These are phyloP conservation scores for Eulemur albifrons DNA, from an alignment of 2,797 vertebrate species.

Conservation along the genomic window DNA sequence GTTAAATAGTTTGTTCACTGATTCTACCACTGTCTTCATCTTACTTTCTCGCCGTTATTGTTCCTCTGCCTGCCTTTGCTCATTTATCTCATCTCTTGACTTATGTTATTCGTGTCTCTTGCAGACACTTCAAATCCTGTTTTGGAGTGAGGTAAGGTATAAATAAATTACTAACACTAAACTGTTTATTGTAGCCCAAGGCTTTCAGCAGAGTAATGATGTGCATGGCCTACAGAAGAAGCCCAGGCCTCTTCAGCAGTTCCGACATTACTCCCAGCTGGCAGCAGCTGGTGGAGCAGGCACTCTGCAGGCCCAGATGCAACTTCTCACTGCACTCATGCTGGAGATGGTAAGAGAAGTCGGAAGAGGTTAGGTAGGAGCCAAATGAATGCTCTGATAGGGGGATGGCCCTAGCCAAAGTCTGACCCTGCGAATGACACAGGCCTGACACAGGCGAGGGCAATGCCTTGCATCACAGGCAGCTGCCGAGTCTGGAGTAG, in stretches of 20 bases:
- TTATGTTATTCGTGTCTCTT: constrained; percentile 43
- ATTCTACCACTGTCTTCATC: not conserved
- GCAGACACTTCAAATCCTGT: constrained; percentile 17
- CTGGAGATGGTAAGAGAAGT: not conserved
- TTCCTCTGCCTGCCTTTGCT: not conserved
- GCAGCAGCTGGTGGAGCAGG: not conserved
- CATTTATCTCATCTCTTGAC: constrained; percentile 32
- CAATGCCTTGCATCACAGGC: not conserved
- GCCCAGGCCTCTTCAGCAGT: not conserved
- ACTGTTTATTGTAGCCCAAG: not conserved
- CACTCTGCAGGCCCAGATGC: not conserved
- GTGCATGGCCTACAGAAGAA: not conserved
- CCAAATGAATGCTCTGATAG: not conserved
- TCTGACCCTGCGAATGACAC: not conserved
- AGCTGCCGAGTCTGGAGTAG: not conserved
- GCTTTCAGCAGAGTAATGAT: not conserved
- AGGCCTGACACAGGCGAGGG: not conserved
- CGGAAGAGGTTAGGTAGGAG: not conserved
- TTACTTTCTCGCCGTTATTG: not conserved
- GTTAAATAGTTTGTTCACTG: not conserved
- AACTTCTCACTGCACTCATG: not conserved
- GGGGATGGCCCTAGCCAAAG: not conserved
- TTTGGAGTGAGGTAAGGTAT: not conserved
- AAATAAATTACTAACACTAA: constrained; percentile 9
- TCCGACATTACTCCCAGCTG: not conserved